Base-by-base conservation (phyloP, 1,140 invertebrate species). In the Nixonia krombeini region DNA sequence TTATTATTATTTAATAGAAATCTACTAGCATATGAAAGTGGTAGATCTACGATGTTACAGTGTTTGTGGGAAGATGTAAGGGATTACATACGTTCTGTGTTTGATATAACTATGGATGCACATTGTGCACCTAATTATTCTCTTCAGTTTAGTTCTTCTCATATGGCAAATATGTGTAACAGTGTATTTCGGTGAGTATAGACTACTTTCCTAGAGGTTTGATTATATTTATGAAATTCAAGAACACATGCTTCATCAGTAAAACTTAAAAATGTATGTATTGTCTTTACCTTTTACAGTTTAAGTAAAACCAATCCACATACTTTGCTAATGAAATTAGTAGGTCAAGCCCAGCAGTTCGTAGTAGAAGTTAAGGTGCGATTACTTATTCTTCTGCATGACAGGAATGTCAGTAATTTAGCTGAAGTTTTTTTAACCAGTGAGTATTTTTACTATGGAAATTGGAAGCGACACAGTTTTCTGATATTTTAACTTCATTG, bases 331-430 rank as follows among this genome's bases (percentile, higher is more conserved):
- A 84, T 89, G 73, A 86, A 87, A 50, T 72, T 90, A 28, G 88
- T 90, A 50, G 86, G 87, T 40, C 88, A 90, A 59, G 87, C 88
- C 4, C 86, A 88, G 59, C 88, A 90, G 66, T 88, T 89, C 76
- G 87, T 90, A 40, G 86, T 89, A 42, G 89, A 90, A 73, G 86
- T 89, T 49, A 90, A 90, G 78, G 86, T 90, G 59, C 81, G 86
- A 53, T 85, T 90, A 26, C 79, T 90, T 28, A 84, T 87, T 65
- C 85, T 87, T 44, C 52, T 88, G 28, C 70, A 84, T 33, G 79
- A 86, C 70, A 73, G 72, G 73, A 81, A 78, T 29, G 61, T 87
- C 64, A 83, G 88, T 40, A 87, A 85, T 61, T 84, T 87, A 75
- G 86, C 80, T 71, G 86, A 81, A 76, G 74, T 86, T 61, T 88